Conservation (phyloP, 1,140 invertebrate species). For the Cherax destructor region DNA sequence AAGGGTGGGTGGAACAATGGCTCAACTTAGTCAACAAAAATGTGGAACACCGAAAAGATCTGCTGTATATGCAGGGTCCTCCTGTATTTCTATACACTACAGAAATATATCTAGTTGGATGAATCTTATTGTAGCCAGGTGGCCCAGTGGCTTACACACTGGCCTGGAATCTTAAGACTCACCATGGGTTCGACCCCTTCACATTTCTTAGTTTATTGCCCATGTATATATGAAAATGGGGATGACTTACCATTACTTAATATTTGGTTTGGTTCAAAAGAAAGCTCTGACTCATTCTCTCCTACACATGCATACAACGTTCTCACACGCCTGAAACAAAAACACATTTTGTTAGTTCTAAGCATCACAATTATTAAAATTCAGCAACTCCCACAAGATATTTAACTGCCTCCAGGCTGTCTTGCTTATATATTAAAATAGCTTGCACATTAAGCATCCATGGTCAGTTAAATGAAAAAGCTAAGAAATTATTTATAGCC, state of each 20-base stretch:
- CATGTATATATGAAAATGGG: background rate
- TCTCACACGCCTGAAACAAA: constrained; percentile 81
- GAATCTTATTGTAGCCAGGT: no score
- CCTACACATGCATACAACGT: constrained; percentile 96
- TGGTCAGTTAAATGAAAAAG: background rate
- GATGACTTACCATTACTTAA: constrained; percentile 91
- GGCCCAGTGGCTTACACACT: no score
- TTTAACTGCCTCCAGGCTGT: background rate
- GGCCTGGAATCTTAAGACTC: no score
- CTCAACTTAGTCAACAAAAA: no score
- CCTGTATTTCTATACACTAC: no score
- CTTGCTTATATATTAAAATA: background rate
- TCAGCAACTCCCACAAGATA: background rate
- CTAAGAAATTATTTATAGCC: background rate
- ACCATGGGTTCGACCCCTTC: no score
- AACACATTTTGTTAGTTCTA: constrained; percentile 33
- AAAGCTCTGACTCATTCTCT: constrained; percentile 96
- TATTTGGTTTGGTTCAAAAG: constrained; percentile 98
- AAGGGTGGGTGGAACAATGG: no score
- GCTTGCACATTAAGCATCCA: background rate
- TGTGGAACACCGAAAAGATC: no score
- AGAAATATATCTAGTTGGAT: no score
- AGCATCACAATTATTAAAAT: background rate
- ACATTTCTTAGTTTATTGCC: no score
- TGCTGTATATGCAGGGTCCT: no score